Evolutionary conservation across 2,797 vertebrate genomes (phyloP), one percentile per base, ranked within the genome.

Genomic region (Ciconia nigra): DNA sequence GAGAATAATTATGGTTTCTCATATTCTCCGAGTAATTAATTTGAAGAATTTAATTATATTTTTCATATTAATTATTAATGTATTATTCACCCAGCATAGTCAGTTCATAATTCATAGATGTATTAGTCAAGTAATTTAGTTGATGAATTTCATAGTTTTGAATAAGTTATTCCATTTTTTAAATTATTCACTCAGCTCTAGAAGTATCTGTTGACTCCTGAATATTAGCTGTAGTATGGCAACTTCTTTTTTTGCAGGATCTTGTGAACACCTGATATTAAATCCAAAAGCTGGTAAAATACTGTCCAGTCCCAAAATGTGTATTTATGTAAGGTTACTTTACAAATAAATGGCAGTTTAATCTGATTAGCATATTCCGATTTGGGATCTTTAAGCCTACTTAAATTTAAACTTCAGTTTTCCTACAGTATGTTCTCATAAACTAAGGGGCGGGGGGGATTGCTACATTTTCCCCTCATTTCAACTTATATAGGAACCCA

Each of bases 31-130:
- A 94, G 94, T 97, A 97, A 98, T 97, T 97, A 98, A 96, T 95
- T 96, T 96, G 96, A 93, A 83, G 92, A 96, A 98, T 97, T 96
- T 96, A 96, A 98, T 98, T 98, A 97, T 97, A 95, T 97, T 97
- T 96, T 96, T 96, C 92, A 95, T 96, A 96, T 97, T 97, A 97
- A 97, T 97, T 97, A 96, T 97, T 97, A 96, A 97, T 96, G 89
- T 92, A 97, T 96, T 97, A 95, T 97, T 97, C 96, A 97, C 92
- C 91, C 86, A 55, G 94, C 94, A 84, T 86, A 93, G 91, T 89
- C 93, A 92, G 91, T 96, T 93, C 88, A 94, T 97, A 97, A 97
- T 96, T 97, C 95, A 97, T 96, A 93, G 83, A 96, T 83, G 87
- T 96, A 96, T 97, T 98, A 97, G 93, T 96, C 96, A 96, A 96